Base-by-base conservation (phyloP, 2,888 invertebrate species). In the Apamea epomidion region DNA sequence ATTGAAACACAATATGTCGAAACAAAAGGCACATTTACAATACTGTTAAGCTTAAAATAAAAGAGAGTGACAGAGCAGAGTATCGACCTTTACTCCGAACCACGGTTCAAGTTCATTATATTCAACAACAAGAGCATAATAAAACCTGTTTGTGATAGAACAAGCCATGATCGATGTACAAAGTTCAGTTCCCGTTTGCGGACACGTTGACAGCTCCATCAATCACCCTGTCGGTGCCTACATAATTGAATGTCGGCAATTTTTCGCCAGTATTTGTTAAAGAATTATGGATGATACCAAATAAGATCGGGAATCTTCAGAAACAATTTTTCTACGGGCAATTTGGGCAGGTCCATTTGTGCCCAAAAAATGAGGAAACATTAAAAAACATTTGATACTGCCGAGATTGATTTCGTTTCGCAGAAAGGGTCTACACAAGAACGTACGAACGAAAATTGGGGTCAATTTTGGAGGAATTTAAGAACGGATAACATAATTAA, bases 181-280 rank as follows among this genome's bases (percentile, higher is more conserved):
- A 88, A 90, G 88, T 89, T 90, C 85, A 83, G 82, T 80, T 79
- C 83, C 62, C 81, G 85, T 85, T 88, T 71, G 84, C 83, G 86
- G 87, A 87, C 87, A 84, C 42, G 81, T 82, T 84, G 88, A 86
- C 90, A 87, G 88, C 70, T 81, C 74, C 87, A 90, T 90, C 90
- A 90, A 90, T 90, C 90, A 90, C 86, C 73, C 25, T 72, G 71
- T 54, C 60, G 68, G 78, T 86, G 84, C 81, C 80, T 90, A 86
- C 84, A 86, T 89, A 90, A 90, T 90, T 90, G 90, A 90, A 90
- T 87, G 85, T 88, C 86, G 74, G 81, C 84, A 88, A 88, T 89
- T 90, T 90, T 90, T 89, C 85, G 73, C 74, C 54, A 79, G 70
- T 82, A 87, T 85, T 84, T 88, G 90, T 85, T 88, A 78, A 84